Evolutionary conservation across 2,888 invertebrate genomes (phyloP).

Genomic region (Microctonus brassicae): DNA sequence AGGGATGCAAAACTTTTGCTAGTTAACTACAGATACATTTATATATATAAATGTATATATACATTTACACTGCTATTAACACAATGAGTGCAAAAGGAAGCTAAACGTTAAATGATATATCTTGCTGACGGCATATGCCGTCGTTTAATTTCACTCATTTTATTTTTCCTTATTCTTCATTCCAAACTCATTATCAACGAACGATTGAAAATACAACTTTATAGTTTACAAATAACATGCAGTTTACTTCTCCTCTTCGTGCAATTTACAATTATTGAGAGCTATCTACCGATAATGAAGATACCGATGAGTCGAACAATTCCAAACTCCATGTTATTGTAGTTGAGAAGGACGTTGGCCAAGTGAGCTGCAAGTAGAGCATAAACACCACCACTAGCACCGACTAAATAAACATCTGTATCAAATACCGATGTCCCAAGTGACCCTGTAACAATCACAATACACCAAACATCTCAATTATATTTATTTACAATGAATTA

Average conservation of each 20-base stretch:
- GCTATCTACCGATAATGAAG: conserved; percentile 85
- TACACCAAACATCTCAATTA: too few species aligned
- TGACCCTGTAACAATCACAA: conserved; percentile 71
- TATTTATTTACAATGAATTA: too few species aligned
- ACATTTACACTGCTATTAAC: background rate
- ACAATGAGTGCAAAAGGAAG: background rate
- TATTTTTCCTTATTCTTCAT: background rate
- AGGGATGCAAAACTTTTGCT: conserved; percentile 28
- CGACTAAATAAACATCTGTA: conserved; percentile 93
- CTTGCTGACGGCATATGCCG: too few species aligned
- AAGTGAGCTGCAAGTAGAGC: conserved; percentile 95
- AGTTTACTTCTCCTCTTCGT: background rate
- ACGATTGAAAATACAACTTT: too few species aligned
- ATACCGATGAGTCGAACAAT: conserved; percentile 90
- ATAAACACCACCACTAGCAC: conserved; percentile 98
- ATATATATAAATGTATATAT: conserved; percentile 1
- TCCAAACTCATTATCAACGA: background rate
- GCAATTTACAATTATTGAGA: conserved; percentile 1
- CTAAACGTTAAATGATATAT: background rate
- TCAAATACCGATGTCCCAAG: conserved; percentile 92
- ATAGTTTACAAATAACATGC: too few species aligned
- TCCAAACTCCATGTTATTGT: conserved; percentile 95
- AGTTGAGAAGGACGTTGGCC: conserved; percentile 94
- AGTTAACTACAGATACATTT: background rate
- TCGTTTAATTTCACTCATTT: background rate